A percentile compares a stretch with the other conserved stretches of the same genome.
Conservation (phyloP, 2,888 invertebrate genomes). For the Troides oblongomaculatus region DNA sequence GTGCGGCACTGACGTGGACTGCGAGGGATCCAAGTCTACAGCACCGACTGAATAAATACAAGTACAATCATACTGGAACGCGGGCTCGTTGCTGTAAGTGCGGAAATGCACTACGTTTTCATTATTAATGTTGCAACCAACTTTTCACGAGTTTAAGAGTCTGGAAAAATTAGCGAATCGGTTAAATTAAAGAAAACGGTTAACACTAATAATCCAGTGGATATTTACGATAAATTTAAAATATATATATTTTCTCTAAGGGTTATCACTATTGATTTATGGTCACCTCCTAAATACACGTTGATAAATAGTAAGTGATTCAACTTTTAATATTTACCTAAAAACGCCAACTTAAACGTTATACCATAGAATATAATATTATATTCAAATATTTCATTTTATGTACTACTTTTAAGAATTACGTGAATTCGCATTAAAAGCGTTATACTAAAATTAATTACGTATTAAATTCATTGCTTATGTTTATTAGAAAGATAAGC, state of each 20-base stretch:
- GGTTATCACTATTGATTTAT: too few relatives aligned
- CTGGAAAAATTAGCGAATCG: background rate
- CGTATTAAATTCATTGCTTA: background rate
- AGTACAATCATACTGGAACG: slow-evolving; percentile 24
- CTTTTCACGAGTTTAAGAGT: slow-evolving; percentile 5
- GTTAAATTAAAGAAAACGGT: background rate
- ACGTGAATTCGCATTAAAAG: background rate
- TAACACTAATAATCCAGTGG: background rate
- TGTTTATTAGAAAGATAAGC: background rate
- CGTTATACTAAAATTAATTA: background rate
- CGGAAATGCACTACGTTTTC: slow-evolving; percentile 29
- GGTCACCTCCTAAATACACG: too few relatives aligned
- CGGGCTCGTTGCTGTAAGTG: slow-evolving; percentile 24
- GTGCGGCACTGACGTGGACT: slow-evolving; percentile 10
- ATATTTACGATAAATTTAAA: background rate
- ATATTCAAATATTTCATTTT: too few relatives aligned
- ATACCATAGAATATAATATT: too few relatives aligned
- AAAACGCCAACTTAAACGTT: too few relatives aligned
- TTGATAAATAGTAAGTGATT: too few relatives aligned
- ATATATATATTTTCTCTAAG: too few relatives aligned
- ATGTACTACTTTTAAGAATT: background rate
- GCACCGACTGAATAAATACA: slow-evolving; percentile 21
- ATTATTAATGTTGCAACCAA: slow-evolving; percentile 21
- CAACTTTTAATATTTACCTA: too few relatives aligned
- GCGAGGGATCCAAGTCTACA: slow-evolving; percentile 9